phyloP scores from a whole-genome alignment of 2,888 invertebrate genomes.

The Platerodrilus igneus region DNA sequence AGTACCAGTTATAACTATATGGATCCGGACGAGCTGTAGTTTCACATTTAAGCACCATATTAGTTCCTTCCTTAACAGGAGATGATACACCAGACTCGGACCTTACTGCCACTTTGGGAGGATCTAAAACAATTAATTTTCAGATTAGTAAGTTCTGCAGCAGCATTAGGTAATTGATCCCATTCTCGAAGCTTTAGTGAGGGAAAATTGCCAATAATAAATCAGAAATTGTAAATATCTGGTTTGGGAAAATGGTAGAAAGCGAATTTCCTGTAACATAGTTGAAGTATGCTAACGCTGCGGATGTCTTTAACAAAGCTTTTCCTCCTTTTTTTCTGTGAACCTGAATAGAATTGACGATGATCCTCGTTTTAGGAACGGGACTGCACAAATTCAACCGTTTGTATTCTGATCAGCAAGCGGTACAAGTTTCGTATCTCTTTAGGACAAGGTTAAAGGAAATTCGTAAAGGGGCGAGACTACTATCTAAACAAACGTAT shows the following conservation, averaged over 20 bases:
- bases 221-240: no score
- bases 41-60: constrained; percentile 72
- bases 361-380: constrained; percentile 33
- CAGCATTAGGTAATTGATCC: no score
- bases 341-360: constrained; percentile 35
- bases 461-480: constrained; percentile 21
- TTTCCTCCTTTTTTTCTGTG: constrained; percentile 23
- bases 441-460: constrained; percentile 30
- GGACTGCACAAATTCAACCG: constrained; percentile 41
- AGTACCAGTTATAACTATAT: constrained; percentile 72
- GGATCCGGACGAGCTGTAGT: constrained; percentile 74
- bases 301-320: constrained; percentile 34
- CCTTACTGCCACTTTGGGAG: constrained; percentile 69
- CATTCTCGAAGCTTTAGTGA: no score
- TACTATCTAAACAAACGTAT: constrained; percentile 21
- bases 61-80: constrained; percentile 62
- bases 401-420: constrained; percentile 44
- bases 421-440: constrained; percentile 44
- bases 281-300: constrained; percentile 33
- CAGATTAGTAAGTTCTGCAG: no score
- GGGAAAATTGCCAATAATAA: no score
- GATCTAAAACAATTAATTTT: constrained; percentile 67
- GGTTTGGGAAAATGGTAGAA: no score
- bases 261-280: constrained; percentile 31
- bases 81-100: constrained; percentile 58